phyloP scores from a whole-genome alignment of 2,797 vertebrate species.

The Myotis pilosus region DNA sequence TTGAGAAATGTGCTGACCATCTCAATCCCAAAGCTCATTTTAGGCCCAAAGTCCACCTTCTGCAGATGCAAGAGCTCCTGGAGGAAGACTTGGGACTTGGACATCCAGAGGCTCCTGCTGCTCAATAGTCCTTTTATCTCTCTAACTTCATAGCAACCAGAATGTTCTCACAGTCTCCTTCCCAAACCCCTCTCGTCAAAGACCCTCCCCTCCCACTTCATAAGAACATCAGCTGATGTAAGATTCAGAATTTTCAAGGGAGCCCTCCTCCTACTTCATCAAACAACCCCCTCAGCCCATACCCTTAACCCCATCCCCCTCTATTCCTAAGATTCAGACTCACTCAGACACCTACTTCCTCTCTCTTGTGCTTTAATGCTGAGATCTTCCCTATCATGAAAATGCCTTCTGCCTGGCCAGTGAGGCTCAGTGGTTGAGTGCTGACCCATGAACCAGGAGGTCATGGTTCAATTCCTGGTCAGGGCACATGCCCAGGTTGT shows the following conservation, averaged over 20 bases:
- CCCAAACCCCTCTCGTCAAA: background rate
- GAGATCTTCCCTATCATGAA: background rate
- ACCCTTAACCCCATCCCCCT: background rate
- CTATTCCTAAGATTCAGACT: accelerated
- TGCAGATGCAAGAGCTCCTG: background rate
- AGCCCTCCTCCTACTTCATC: background rate
- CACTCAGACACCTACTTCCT: background rate
- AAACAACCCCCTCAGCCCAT: background rate
- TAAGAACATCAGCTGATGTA: background rate
- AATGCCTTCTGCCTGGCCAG: too few species aligned
- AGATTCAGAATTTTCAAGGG: background rate
- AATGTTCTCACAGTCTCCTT: background rate
- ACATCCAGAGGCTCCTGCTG: background rate
- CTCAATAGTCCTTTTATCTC: background rate
- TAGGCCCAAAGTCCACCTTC: background rate
- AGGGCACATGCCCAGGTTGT: too few species aligned
- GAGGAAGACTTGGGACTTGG: background rate
- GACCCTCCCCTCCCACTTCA: background rate
- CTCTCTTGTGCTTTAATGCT: background rate
- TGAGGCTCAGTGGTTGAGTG: too few species aligned
- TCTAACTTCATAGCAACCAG: background rate
- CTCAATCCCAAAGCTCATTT: background rate
- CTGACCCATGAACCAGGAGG: too few species aligned
- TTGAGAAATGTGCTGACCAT: background rate
- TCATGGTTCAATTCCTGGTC: too few species aligned